A percentile compares a stretch with the other conserved stretches of the same genome.
phyloP scores from a whole-genome alignment of 2,113 vertebrate genomes.

The Benitochromis conjunctus region DNA sequence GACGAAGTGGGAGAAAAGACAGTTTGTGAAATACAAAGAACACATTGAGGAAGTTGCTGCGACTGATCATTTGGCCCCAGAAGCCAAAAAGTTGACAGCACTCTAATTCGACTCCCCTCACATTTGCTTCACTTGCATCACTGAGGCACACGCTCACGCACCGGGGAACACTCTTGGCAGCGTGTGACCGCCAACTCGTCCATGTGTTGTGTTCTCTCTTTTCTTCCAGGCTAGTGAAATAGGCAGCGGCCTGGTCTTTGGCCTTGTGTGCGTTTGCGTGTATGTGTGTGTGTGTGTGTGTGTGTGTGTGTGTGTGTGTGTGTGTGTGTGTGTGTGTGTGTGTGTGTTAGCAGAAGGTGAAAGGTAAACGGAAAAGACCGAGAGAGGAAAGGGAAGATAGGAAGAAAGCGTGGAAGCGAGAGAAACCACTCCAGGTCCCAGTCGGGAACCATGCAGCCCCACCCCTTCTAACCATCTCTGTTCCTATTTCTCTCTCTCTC shows the following conservation, averaged over 20 bases:
- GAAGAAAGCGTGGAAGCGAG: background rate
- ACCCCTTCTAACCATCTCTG: constrained; percentile 13
- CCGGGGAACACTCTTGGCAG: constrained; percentile 4
- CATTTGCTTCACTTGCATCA: constrained; percentile 23
- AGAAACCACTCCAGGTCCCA: constrained; percentile 45
- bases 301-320: background rate
- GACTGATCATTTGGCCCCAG: background rate
- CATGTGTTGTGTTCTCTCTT: constrained; percentile 37
- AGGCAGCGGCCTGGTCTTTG: constrained; percentile 40
- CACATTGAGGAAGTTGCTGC: background rate
- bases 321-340: background rate
- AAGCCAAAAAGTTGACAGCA: background rate
- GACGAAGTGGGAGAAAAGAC: constrained; percentile 3
- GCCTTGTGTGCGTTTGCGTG: background rate
- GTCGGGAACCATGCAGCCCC: constrained; percentile 32
- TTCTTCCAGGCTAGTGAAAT: constrained; percentile 47
- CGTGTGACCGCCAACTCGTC: constrained; percentile 35
- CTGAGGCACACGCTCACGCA: background rate
- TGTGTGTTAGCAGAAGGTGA: constrained; percentile 5
- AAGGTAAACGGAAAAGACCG: background rate
- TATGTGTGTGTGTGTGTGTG: background rate
- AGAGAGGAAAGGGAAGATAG: background rate
- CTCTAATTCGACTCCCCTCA: background rate
- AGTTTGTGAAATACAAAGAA: background rate
- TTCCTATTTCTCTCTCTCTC: background rate